Evolutionary conservation across 2,888 invertebrate species (phyloP).

Genomic region (Eupithecia centaureata): DNA sequence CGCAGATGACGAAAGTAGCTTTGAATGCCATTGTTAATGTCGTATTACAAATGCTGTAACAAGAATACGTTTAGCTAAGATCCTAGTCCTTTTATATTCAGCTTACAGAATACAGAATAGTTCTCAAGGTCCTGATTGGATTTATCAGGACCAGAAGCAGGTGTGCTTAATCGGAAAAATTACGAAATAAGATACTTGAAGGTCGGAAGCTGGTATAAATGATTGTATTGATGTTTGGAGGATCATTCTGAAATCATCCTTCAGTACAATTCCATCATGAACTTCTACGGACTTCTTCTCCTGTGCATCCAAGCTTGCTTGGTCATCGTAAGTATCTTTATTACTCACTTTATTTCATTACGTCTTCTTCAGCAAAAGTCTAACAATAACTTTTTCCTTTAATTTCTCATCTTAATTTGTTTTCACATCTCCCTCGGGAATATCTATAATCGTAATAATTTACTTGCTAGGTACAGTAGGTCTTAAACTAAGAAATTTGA

Average conservation of each 20-base stretch:
- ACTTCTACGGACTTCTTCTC: conserved; percentile 6
- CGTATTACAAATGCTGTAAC: conserved; percentile 10
- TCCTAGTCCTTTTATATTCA: conserved; percentile 4
- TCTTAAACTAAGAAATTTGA: too few species aligned
- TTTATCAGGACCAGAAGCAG: conserved; percentile 7
- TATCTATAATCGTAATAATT: too few species aligned
- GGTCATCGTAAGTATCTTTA: conserved; percentile 27
- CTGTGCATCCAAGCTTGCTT: conserved; percentile 25
- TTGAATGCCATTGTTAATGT: conserved; percentile 44
- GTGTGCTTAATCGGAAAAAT: neutral
- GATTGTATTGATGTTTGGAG: neutral
- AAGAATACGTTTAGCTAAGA: neutral
- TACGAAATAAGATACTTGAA: conserved; percentile 1
- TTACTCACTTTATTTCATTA: neutral
- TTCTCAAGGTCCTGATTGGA: conserved; percentile 9
- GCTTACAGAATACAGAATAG: conserved; percentile 8
- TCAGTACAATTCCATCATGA: conserved; percentile 8
- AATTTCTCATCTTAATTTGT: neutral
- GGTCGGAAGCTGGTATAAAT: conserved; percentile 3
- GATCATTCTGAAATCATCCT: conserved; percentile 16
- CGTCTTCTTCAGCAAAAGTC: neutral
- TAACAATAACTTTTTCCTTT: neutral
- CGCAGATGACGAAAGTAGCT: conserved; percentile 43
- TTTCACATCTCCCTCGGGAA: neutral
- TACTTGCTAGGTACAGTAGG: too few species aligned